Evolutionary conservation across 2,888 invertebrate genomes (phyloP).

Genomic region (Chrysolina haemoptera): DNA sequence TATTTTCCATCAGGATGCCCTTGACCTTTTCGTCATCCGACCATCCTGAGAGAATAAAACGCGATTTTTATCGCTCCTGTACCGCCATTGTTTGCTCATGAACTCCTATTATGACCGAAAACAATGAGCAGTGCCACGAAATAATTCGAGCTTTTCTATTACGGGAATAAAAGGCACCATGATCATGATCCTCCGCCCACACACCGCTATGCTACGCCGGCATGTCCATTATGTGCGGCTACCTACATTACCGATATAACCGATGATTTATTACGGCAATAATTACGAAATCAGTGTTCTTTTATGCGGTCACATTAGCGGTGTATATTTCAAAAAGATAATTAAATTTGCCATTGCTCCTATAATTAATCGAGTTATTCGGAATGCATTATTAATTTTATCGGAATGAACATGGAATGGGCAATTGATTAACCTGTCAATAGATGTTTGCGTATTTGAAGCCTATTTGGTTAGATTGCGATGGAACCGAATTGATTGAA

Average conservation of each 20-base stretch:
- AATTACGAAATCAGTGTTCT: constrained; percentile 19
- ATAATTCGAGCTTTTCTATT: constrained; percentile 13
- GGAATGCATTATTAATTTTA: constrained; percentile 16
- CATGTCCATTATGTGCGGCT: constrained; percentile 11
- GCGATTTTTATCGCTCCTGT: constrained; percentile 4
- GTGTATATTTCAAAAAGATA: constrained; percentile 17
- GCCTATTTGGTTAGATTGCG: constrained; percentile 9
- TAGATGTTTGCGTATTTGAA: constrained; percentile 1
- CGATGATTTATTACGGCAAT: constrained; percentile 19
- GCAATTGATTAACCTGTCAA: constrained; percentile 3
- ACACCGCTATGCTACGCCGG: not conserved
- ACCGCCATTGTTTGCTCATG: constrained; percentile 12
- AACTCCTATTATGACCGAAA: constrained; percentile 18
- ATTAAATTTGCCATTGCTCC: constrained; percentile 9
- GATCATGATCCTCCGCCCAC: not conserved
- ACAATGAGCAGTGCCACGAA: constrained; percentile 15
- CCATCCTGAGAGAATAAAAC: not conserved
- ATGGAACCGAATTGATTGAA: not conserved
- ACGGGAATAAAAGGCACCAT: constrained; percentile 14
- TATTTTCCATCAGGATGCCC: not conserved
- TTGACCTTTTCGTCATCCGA: not conserved
- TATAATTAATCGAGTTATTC: constrained; percentile 16
- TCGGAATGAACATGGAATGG: not conserved
- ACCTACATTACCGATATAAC: not conserved
- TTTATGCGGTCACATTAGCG: constrained; percentile 16